phyloP scores from a whole-genome alignment of 1,140 invertebrate species.

The Drosophila busckii region DNA sequence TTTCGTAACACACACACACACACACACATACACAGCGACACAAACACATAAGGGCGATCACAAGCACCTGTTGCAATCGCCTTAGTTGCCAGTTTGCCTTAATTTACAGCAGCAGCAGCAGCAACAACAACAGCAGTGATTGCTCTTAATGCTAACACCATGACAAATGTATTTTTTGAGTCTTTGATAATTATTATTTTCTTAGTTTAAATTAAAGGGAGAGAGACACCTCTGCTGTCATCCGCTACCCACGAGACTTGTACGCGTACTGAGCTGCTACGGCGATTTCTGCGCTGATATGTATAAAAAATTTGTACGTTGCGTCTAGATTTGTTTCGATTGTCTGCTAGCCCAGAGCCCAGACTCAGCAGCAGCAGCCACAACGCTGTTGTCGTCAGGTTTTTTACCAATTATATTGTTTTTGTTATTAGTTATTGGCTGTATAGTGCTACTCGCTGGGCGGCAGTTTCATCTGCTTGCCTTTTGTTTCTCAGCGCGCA shows the following conservation, averaged over 20 bases:
- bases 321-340: conserved; percentile 37
- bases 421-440: conserved; percentile 14
- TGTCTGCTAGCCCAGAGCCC: too few species aligned
- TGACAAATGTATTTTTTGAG: conserved; percentile 56
- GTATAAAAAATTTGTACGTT: conserved; percentile 74
- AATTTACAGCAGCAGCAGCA: conserved; percentile 47
- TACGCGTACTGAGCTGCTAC: conserved; percentile 76
- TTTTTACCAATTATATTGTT: conserved; percentile 11
- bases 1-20: conserved; percentile 15
- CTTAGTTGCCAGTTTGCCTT: conserved; percentile 61
- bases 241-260: conserved; percentile 78
- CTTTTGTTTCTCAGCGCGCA: too few species aligned
- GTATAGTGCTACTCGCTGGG: too few species aligned
- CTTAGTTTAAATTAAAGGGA: conserved; percentile 22
- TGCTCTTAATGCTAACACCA: conserved; percentile 61
- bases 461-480: too few species aligned
- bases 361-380: too few species aligned
- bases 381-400: conserved; percentile 7
- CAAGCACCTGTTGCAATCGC: conserved; percentile 63
- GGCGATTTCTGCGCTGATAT: conserved; percentile 62
- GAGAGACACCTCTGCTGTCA: conserved; percentile 68
- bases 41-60: conserved; percentile 13
- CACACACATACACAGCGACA: conserved; percentile 10
- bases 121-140: conserved; percentile 20
- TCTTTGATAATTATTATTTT: conserved; percentile 3